phyloP scores from a whole-genome alignment of 2,113 vertebrate genomes.

The Elephantulus edwardii region DNA sequence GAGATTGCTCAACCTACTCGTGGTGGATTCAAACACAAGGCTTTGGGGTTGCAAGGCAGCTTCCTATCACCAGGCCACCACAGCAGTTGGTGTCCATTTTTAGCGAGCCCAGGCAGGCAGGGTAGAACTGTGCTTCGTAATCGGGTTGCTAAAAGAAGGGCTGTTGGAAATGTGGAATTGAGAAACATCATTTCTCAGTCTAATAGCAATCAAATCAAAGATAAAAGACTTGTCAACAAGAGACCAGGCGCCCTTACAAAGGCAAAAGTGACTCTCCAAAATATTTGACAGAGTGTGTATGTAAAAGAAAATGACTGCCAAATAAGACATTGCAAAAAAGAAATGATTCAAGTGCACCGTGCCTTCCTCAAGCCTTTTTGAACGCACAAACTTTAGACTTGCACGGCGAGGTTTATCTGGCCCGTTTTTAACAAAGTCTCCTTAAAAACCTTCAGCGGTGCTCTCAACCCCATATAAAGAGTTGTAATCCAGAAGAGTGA shows the following conservation, averaged over 20 bases:
- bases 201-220: neutral
- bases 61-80: too few species aligned
- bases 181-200: conserved; percentile 17
- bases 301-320: conserved; percentile 2
- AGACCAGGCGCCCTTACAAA: neutral
- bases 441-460: neutral
- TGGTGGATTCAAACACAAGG: too few species aligned
- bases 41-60: too few species aligned
- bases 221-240: neutral
- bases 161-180: neutral
- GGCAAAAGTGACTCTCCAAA: conserved; percentile 30
- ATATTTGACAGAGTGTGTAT: too few species aligned
- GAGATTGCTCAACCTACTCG: too few species aligned
- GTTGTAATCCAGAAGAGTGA: neutral
- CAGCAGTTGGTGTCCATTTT: too few species aligned
- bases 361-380: neutral
- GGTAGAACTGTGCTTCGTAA: too few species aligned
- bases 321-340: conserved; percentile 22
- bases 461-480: neutral
- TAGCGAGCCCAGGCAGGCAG: too few species aligned
- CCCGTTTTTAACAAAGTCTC: neutral
- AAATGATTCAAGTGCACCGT: neutral
- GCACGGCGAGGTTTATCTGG: neutral
- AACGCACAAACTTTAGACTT: neutral
- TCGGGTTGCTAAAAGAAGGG: too few species aligned